A percentile compares a stretch with the other conserved stretches of the same genome.
Evolutionary conservation across 2,888 invertebrate genomes (phyloP).

Genomic region (Mythimna vitellina): DNA sequence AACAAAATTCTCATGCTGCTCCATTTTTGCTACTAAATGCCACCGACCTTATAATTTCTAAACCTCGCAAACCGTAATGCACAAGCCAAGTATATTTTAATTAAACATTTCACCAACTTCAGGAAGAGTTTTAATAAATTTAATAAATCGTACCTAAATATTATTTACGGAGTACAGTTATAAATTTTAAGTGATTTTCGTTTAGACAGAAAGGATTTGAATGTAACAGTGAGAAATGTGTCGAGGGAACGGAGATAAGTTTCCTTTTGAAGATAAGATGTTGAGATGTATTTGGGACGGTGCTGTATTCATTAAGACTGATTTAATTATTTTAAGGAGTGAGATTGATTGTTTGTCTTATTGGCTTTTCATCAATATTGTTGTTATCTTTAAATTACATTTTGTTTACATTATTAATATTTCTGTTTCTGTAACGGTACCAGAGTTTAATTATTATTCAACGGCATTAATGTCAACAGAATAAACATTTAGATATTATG

Average conservation of each 20-base stretch:
- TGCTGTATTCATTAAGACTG: constrained; percentile 38
- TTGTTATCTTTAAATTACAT: neutral
- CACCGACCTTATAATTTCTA: neutral
- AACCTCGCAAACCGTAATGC: constrained; percentile 19
- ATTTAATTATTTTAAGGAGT: constrained; percentile 48
- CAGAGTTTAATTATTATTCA: neutral
- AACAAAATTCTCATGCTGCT: neutral
- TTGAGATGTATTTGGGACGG: constrained; percentile 21
- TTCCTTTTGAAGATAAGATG: constrained; percentile 40
- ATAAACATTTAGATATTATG: neutral
- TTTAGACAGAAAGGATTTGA: constrained; percentile 61
- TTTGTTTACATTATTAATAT: neutral
- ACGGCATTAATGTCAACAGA: neutral
- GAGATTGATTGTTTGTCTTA: constrained; percentile 11
- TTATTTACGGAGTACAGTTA: constrained; percentile 70
- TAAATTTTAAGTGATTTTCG: constrained; percentile 67
- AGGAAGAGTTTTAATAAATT: constrained; percentile 74
- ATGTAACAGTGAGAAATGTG: constrained; percentile 49
- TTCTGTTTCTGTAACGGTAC: neutral
- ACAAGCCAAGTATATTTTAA: constrained; percentile 70
- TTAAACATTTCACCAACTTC: constrained; percentile 75
- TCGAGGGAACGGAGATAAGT: constrained; percentile 37
- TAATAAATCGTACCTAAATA: constrained; percentile 72
- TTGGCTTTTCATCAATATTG: neutral
- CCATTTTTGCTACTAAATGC: neutral